Base-by-base conservation (phyloP, 2,113 vertebrate species). In the Phoenicopterus ruber region DNA sequence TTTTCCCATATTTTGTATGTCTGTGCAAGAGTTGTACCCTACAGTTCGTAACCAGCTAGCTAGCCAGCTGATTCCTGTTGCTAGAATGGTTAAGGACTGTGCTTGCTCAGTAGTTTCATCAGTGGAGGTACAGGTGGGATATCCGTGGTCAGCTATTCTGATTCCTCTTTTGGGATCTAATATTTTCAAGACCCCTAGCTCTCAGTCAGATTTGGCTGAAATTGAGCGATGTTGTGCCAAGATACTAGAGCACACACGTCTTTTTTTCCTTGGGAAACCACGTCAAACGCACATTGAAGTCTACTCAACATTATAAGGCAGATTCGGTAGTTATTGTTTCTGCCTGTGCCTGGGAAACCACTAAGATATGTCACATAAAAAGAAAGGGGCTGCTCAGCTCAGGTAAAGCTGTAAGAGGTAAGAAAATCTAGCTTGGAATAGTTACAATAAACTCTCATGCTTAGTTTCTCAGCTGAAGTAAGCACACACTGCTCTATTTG, bases 221-320 rank as follows among this genome's bases (percentile, higher is more conserved):
- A 54, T 22, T 24, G 46, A 66, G n/a, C 10, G 38, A 9, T 46
- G 6, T 40, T 89, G 9, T 74, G 16, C 69, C n/a, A 40, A 49
- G 25, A 57, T 65, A 12, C 13, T 49, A 29, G 22, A n/a, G 13
- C 40, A 13, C 4, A 14, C 10, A 1, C 0, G 0, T 52, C 8
- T 69, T 58, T 69, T 58, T 82, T 73, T 6, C 10, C 18, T 71
- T 88, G 36, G 19, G 50, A 78, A 26, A 29, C 6, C 2, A 15
- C 21, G 31, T 63, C 9, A 65, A 76, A 55, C 49, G 25, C 29
- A 34, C 10, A 5, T 2, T 54, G 3, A 73, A 62, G 7, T 49
- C 24, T 72, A 7, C 26, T 74, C 5, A 59, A 2, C 13, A 4
- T 88, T 69, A 1, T 17, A 29, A 80, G 49, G 46, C 32, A 77